Percentiles rank a stretch among this genome's conserved stretches.
These are phyloP conservation scores for Heliangelus exortis DNA, from an alignment of 2,797 vertebrate genomes.

Conservation along the genomic window DNA sequence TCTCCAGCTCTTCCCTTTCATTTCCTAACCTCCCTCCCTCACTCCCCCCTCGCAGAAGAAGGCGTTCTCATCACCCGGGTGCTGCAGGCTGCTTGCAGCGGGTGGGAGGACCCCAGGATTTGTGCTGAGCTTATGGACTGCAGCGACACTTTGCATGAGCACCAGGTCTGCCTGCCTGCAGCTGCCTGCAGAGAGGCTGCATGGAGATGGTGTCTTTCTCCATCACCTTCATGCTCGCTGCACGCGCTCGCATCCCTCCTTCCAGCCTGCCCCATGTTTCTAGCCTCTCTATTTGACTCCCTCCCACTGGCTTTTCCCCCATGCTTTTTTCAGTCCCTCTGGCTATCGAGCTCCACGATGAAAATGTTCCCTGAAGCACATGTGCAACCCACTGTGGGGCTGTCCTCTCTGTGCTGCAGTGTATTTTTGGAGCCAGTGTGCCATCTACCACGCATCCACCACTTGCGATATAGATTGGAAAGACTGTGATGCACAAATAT, in stretches of 20 bases:
- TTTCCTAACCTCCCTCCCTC: background rate
- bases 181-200: background rate
- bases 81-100: background rate
- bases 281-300: background rate
- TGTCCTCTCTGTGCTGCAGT: rapidly evolving
- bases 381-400: background rate
- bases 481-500: background rate
- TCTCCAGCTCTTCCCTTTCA: background rate
- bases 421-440: background rate
- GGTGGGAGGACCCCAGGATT: background rate
- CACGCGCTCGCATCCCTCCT: rapidly evolving
- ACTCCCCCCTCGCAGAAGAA: background rate
- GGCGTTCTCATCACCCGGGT: background rate
- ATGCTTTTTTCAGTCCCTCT: background rate
- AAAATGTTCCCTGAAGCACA: background rate
- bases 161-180: background rate
- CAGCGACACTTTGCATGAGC: background rate
- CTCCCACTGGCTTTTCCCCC: background rate
- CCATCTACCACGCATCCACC: background rate
- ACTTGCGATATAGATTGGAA: background rate
- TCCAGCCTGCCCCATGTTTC: background rate
- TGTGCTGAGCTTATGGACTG: background rate
- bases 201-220: background rate
- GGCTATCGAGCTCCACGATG: background rate
- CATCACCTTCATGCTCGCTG: background rate